Conservation (phyloP, 2,113 vertebrate genomes). For the Elaphurus davidianus region DNA sequence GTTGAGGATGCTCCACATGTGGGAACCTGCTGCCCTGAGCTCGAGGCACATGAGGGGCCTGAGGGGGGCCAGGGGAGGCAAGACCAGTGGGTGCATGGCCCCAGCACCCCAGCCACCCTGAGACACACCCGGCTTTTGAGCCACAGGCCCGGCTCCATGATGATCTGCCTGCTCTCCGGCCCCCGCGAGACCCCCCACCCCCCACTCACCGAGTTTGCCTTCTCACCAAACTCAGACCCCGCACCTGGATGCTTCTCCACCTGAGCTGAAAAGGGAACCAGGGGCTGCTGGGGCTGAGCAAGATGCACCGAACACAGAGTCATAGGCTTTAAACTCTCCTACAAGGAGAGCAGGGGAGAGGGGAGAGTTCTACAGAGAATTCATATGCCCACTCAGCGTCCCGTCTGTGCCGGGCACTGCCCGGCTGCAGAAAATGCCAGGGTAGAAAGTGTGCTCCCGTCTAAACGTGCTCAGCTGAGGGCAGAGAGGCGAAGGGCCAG, state of each 20-base stretch:
- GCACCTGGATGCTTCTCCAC: not conserved
- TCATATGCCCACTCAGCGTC: not conserved
- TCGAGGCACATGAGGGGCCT: accelerated
- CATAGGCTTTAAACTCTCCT: not conserved
- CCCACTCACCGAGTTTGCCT: too few species aligned
- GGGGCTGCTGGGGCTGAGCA: not conserved
- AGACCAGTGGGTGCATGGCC: accelerated
- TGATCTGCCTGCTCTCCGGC: accelerated
- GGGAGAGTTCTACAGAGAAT: not conserved
- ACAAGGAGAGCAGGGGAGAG: not conserved
- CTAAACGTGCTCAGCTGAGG: accelerated
- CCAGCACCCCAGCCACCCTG: not conserved
- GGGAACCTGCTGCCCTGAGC: not conserved
- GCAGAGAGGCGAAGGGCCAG: not conserved
- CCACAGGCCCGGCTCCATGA: not conserved
- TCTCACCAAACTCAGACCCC: not conserved
- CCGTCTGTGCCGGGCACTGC: not conserved
- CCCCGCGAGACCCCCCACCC: not conserved
- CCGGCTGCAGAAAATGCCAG: not conserved
- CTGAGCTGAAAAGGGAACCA: not conserved
- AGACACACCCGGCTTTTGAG: not conserved
- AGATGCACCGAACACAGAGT: accelerated
- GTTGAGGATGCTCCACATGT: not conserved
- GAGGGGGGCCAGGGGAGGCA: not conserved
- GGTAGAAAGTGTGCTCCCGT: not conserved